These are phyloP conservation scores for Zonitis immaculata DNA, from an alignment of 2,888 invertebrate genomes.

Conservation along the genomic window DNA sequence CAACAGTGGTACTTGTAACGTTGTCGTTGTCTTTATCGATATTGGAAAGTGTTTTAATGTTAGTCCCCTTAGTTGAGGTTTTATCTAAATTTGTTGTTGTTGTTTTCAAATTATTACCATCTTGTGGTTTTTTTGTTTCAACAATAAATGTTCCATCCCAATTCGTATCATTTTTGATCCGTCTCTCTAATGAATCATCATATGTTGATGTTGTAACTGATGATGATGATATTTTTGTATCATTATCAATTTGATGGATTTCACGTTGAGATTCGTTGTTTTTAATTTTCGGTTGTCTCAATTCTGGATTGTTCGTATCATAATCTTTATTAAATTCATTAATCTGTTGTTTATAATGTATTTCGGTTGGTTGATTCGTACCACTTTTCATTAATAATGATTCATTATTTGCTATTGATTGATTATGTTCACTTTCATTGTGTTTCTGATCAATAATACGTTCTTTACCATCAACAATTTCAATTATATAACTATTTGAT, in stretches of 20 bases:
- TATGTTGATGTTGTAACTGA: constrained; percentile 21
- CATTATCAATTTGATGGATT: constrained; percentile 44
- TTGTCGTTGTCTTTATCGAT: no score
- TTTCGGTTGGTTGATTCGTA: constrained; percentile 56
- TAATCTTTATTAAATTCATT: constrained; percentile 55
- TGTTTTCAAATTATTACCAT: no score
- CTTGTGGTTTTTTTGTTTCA: no score
- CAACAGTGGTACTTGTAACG: no score
- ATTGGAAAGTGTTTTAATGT: no score
- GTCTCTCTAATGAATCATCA: background rate
- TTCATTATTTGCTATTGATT: constrained; percentile 48
- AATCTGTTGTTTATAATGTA: constrained; percentile 53
- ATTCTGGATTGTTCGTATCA: constrained; percentile 55
- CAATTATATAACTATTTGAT: constrained; percentile 61
- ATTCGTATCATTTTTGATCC: background rate
- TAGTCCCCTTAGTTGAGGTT: no score
- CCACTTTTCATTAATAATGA: constrained; percentile 54
- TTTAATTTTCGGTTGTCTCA: constrained; percentile 45
- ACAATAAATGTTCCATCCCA: background rate
- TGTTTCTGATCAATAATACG: constrained; percentile 57
- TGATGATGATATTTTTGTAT: constrained; percentile 34
- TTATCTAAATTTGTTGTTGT: background rate
- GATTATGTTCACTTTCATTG: constrained; percentile 50
- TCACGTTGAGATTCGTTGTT: constrained; percentile 49
- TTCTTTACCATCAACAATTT: constrained; percentile 63